A percentile compares a stretch with the other conserved stretches of the same genome.
phyloP scores from a whole-genome alignment of 2,888 invertebrate genomes.

The Pimpla rufipes region DNA sequence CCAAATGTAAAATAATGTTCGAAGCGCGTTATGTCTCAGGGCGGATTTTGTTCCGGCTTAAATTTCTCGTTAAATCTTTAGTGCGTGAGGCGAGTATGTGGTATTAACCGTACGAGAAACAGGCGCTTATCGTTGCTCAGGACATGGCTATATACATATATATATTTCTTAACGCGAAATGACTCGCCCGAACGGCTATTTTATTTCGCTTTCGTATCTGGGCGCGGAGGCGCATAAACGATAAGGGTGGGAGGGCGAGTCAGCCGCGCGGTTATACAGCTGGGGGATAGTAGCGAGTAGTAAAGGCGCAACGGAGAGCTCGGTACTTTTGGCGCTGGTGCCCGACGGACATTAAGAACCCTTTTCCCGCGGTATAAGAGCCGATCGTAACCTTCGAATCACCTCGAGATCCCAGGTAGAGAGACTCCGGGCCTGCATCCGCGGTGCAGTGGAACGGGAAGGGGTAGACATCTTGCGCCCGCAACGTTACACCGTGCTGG shows the following conservation, averaged over 20 bases:
- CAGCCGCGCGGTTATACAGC: slow-evolving; percentile 7
- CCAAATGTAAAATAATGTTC: no score
- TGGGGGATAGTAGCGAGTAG: slow-evolving; percentile 32
- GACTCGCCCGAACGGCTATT: slow-evolving; percentile 42
- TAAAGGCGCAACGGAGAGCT: slow-evolving; percentile 36
- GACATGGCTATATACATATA: not conserved
- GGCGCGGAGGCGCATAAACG: slow-evolving; percentile 37
- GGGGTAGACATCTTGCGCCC: not conserved
- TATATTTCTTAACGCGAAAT: slow-evolving; percentile 40
- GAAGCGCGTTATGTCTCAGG: no score
- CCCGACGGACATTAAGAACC: slow-evolving; percentile 56
- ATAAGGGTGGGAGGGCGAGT: slow-evolving; percentile 27
- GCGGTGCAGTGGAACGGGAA: not conserved
- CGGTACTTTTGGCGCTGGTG: slow-evolving; percentile 39
- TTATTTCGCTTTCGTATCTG: slow-evolving; percentile 56
- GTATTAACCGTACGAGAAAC: slow-evolving; percentile 11
- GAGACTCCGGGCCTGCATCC: not conserved
- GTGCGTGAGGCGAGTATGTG: slow-evolving; percentile 4
- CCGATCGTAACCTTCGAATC: slow-evolving; percentile 54
- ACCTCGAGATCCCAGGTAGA: slow-evolving; percentile 36
- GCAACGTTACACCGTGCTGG: not conserved
- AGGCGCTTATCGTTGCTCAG: slow-evolving; percentile 38
- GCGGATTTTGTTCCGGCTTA: not conserved
- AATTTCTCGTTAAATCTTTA: not conserved
- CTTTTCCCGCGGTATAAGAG: slow-evolving; percentile 45